These are phyloP conservation scores for Eristalis pertinax DNA, from an alignment of 2,888 invertebrate species.

Conservation along the genomic window DNA sequence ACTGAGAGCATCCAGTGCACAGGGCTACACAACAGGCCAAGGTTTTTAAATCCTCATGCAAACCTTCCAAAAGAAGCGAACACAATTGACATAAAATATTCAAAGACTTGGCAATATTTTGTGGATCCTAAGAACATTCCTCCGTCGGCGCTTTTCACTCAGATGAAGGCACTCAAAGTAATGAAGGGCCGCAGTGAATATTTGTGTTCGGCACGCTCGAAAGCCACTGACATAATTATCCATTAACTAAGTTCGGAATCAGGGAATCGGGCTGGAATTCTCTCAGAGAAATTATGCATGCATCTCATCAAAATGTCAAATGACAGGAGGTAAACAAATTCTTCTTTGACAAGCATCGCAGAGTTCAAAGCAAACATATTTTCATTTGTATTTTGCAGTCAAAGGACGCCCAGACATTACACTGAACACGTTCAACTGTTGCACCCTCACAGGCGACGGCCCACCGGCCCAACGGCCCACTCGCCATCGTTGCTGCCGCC, in stretches of 20 bases:
- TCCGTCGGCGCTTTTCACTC: neutral
- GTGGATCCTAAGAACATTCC: neutral
- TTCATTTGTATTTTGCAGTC: constrained; percentile 42
- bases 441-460: constrained; percentile 24
- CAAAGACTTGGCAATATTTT: neutral
- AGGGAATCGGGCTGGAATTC: neutral
- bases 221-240: neutral
- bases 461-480: neutral
- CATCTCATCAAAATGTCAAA: constrained; percentile 10
- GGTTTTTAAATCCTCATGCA: neutral
- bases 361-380: constrained; percentile 61
- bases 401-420: constrained; percentile 36
- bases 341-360: neutral
- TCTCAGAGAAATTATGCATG: neutral
- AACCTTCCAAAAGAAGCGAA: neutral
- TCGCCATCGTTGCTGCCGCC: neutral
- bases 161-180: neutral
- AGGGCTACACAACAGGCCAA: neutral
- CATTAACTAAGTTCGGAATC: neutral
- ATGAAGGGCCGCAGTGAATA: neutral
- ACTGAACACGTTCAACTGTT: constrained; percentile 49
- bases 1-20: too few species aligned
- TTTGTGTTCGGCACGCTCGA: neutral
- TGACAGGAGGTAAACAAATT: constrained; percentile 15
- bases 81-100: neutral